Evolutionary conservation across 2,113 vertebrate species (phyloP), one percentile per base, ranked within the genome.

Genomic region (Bos indicus): DNA sequence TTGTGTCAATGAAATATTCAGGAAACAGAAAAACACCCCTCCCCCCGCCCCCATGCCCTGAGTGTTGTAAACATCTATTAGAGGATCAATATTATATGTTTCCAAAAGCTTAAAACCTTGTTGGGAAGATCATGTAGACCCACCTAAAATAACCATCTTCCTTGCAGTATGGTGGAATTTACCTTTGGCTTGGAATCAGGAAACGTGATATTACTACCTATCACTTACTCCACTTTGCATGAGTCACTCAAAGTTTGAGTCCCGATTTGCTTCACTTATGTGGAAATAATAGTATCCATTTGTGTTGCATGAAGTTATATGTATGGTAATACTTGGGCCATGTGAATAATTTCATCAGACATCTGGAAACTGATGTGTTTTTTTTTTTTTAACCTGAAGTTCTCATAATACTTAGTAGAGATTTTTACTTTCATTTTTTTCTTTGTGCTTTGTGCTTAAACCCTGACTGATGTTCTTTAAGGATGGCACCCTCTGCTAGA

Each of bases 351-450:
- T 95, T 86, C 48, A 89, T 80, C 43, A 95, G 23, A 54, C 60
- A 60, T 67, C n/a, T 90, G 14, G 54, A 81, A 96, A 90, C 10
- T 80, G 78, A 96, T 91, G 10, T 64, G 6, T 4, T 40, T 85
- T 93, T 46, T 64, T 82, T 96, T 85, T 92, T 97, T 81, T 88
- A 94, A 80, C 36, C 3, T 80, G 33, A 96, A 88, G 2, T 30
- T 23, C 36, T 56, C 52, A 60, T 7, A 93, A 25, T 95, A 86
- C 81, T 88, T 86, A 26, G n/a, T 86, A 40, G 71, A 52, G 15
- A 48, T 74, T 90, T 96, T 86, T 57, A 81, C 91, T 94, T 97
- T n/a, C 23, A 30, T 60, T 90, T 91, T 91, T 86, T 87, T 2
- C 16, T 60, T 62, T 88, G 28, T 56, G 62, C 12, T 93, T 77